Base-by-base conservation (phyloP, 1,140 invertebrate genomes). In the Eriocheir sinensis region DNA sequence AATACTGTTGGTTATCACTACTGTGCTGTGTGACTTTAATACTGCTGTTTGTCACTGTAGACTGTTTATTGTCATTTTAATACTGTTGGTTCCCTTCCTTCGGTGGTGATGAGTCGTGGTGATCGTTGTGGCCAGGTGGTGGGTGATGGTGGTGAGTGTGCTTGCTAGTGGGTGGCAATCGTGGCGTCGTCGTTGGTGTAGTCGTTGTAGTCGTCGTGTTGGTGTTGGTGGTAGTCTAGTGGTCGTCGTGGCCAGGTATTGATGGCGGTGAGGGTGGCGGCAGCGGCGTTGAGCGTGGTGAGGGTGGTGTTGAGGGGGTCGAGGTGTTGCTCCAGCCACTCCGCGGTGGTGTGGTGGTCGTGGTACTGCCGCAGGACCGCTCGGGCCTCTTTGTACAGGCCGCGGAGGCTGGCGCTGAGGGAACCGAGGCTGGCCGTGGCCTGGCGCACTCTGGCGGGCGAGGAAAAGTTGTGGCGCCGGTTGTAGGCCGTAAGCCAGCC, bases 311-410 rank as follows among this genome's bases (percentile, higher is more conserved):
- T 94, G 1, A 96, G 36, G 95, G 96, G 95, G 94, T 96, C 36
- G 8, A 97, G 96, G 86, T 96, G 96, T 93, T 96, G 96, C 91
- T 96, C 96, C 34, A 96, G 96, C 96, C 96, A 97, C 95, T 97
- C 96, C 4, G 95, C 89, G n/a, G 96, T 95, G 9, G 96, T 96
- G 86, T 95, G 96, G 32, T 95, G 83, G 89, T 97, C 96, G 95
- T 96, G 94, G 93, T 95, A 95, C 72, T 95, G 86, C 4, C 95
- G 38, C 17, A 93, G 21, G n/a, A 95, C 93, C 53, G 95, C 92
- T 12, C 81, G 21, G 2, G 80, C 93, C 30, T 95, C 85, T 12
- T 85, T 30, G 32, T 91, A 72, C 80, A 95, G 92, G 41, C 94
- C 92, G 12, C 30, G n/a, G 12, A 94, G 93, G 27, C 79, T 53